These are phyloP conservation scores for Tricholaema leucomelas DNA, from an alignment of 2,113 vertebrate genomes.

Conservation along the genomic window DNA sequence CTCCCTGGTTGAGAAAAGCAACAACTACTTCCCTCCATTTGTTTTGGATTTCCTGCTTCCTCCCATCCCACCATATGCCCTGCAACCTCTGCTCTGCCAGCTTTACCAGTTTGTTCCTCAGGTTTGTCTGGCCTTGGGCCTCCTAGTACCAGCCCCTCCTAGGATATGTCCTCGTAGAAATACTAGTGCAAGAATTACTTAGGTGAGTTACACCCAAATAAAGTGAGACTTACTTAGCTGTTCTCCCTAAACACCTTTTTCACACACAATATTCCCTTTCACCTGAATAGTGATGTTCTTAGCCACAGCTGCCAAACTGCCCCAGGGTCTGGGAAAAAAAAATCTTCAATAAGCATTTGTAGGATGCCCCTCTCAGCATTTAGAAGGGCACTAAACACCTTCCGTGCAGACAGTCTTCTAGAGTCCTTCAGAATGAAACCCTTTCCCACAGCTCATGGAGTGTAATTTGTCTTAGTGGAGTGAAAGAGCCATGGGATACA, in stretches of 20 bases:
- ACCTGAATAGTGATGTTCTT: not conserved
- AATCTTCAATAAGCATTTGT: not conserved
- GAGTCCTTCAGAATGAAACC: not conserved
- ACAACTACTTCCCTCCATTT: not conserved
- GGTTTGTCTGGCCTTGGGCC: not conserved
- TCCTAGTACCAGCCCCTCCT: not conserved
- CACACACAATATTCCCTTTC: not conserved
- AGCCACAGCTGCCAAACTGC: not conserved
- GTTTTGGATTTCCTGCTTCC: not conserved
- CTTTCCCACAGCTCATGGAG: constrained; percentile 14
- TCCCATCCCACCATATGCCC: not conserved
- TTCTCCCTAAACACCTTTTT: not conserved
- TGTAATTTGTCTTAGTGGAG: not conserved
- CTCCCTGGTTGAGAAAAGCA: not conserved
- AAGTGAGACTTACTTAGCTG: not conserved
- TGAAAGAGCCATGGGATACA: not conserved
- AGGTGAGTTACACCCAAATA: not conserved
- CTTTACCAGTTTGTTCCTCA: not conserved
- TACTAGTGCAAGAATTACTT: not conserved
- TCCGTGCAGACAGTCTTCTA: not conserved
- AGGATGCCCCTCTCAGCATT: not conserved
- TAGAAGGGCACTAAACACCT: constrained; percentile 9
- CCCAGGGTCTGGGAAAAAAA: not conserved
- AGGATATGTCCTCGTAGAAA: not conserved
- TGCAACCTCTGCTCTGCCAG: not conserved